Percentiles rank a stretch among this genome's conserved stretches.
phyloP scores from a whole-genome alignment of 2,888 invertebrate genomes.

The Ichneumoninae sp. region DNA sequence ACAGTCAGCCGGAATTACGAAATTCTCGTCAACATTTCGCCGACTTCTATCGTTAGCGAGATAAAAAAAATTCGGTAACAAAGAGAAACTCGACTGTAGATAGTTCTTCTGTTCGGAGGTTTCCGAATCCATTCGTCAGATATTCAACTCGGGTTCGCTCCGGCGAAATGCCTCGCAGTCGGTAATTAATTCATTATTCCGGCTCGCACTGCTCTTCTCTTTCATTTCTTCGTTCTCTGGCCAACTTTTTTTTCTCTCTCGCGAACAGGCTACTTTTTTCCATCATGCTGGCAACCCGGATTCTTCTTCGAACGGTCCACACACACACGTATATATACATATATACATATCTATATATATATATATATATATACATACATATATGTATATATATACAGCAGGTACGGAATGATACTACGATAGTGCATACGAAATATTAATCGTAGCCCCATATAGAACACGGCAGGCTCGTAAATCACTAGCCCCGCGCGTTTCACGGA shows the following conservation, averaged over 20 bases:
- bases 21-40: not conserved
- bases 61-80: not conserved
- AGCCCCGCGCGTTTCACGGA: constrained; percentile 54
- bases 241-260: constrained; percentile 17
- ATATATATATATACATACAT: too few species aligned
- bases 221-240: not conserved
- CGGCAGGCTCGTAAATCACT: constrained; percentile 55
- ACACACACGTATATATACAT: not conserved
- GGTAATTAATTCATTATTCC: constrained; percentile 58
- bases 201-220: not conserved
- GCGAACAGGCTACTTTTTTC: constrained; percentile 29
- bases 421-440: constrained; percentile 60
- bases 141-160: constrained; percentile 21
- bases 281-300: constrained; percentile 10
- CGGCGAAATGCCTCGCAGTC: constrained; percentile 25
- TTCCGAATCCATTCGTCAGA: constrained; percentile 6
- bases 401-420: constrained; percentile 28
- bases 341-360: not conserved
- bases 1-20: too few species aligned
- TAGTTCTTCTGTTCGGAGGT: not conserved
- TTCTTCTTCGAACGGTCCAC: not conserved
- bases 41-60: not conserved
- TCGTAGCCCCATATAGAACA: constrained; percentile 28
- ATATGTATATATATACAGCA: constrained; percentile 3
- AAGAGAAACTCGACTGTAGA: not conserved